A percentile compares a stretch with the other conserved stretches of the same genome.
These are phyloP conservation scores for Umimayanthus chanpuru DNA, from an alignment of 92 coral and sea anemone genomes.

Conservation along the genomic window DNA sequence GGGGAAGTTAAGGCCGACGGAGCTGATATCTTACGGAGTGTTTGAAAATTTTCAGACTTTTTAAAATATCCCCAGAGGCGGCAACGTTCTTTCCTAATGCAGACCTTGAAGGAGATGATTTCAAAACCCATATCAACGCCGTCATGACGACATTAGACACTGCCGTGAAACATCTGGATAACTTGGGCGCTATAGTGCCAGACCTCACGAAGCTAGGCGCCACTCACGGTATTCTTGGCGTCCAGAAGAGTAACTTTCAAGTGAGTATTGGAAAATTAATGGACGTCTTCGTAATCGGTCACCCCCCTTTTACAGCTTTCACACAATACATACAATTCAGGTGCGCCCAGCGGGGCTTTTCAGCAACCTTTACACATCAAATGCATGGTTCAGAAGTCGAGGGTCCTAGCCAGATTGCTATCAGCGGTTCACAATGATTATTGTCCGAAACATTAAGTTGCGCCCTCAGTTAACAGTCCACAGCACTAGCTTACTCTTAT, in stretches of 20 bases:
- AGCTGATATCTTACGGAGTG: not conserved
- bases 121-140: conserved; percentile 55
- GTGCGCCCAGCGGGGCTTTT: no score
- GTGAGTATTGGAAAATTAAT: conserved; percentile 43
- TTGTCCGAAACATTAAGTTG: no score
- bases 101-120: conserved; percentile 54
- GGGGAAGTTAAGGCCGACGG: no score
- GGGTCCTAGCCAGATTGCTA: no score
- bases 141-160: conserved; percentile 67
- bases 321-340: no score
- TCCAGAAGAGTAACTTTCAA: conserved; percentile 42
- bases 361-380: no score
- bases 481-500: no score
- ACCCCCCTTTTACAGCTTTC: no score
- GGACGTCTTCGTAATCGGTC: no score
- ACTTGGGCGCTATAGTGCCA: conserved; percentile 51
- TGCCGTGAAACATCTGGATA: conserved; percentile 60
- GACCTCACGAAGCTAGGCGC: conserved; percentile 58
- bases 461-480: no score
- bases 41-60: conserved; percentile 34
- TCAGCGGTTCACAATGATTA: no score
- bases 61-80: conserved; percentile 61
- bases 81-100: conserved; percentile 53
- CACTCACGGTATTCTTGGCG: conserved; percentile 59
- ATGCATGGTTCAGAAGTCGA: no score